Conservation (phyloP, 2,888 invertebrate species). For the Sthenelais limicola region DNA sequence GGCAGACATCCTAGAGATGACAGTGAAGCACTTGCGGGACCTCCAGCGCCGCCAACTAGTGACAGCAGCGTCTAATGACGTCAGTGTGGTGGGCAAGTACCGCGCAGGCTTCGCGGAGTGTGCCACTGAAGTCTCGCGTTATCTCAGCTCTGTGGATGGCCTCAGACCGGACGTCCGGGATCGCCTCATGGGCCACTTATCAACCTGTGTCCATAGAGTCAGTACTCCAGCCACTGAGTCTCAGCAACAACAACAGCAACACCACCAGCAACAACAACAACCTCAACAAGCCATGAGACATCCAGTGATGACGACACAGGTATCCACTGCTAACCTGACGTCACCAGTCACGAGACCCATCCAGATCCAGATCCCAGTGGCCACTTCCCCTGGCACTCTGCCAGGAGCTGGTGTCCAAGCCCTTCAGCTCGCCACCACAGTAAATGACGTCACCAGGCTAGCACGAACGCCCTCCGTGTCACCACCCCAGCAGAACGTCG, state of each 20-base stretch:
- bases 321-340: background rate
- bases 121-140: slow-evolving; percentile 65
- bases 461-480: background rate
- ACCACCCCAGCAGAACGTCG: slow-evolving; percentile 2
- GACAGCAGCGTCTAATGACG: slow-evolving; percentile 50
- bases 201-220: slow-evolving; percentile 53
- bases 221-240: background rate
- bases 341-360: slow-evolving; percentile 11
- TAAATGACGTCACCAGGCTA: background rate
- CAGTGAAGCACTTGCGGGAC: slow-evolving; percentile 39
- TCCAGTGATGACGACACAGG: slow-evolving; percentile 12
- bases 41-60: slow-evolving; percentile 38
- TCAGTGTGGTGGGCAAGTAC: slow-evolving; percentile 56
- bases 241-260: background rate
- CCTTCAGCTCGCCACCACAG: slow-evolving; percentile 7
- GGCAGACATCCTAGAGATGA: slow-evolving; percentile 44
- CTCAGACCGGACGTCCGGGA: slow-evolving; percentile 59
- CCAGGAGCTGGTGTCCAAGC: slow-evolving; percentile 31
- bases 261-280: background rate
- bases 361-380: slow-evolving; percentile 40
- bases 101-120: slow-evolving; percentile 67
- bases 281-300: background rate
- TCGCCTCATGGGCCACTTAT: slow-evolving; percentile 62
- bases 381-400: slow-evolving; percentile 20
- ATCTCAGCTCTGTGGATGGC: slow-evolving; percentile 59